Percentiles rank a stretch among this genome's conserved stretches.
phyloP scores from a whole-genome alignment of 2,888 invertebrate genomes.

The Perdita meconis region DNA sequence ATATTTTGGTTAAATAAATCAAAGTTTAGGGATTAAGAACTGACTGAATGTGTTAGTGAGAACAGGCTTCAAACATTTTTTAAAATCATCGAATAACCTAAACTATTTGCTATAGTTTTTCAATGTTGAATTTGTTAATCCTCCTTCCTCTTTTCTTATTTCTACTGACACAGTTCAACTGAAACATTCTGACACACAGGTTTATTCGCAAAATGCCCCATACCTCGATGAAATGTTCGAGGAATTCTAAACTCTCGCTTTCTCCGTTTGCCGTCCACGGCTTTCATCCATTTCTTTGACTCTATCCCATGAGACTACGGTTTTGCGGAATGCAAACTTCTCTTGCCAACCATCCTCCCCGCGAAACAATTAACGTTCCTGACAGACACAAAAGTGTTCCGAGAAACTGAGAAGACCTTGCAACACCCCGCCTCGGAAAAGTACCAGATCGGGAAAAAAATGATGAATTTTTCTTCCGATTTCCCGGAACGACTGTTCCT shows the following conservation, averaged over 20 bases:
- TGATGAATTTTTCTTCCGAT: too few relatives aligned
- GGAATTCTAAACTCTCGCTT: constrained; percentile 21
- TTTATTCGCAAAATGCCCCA: constrained; percentile 1
- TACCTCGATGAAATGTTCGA: not conserved
- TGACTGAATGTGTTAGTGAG: too few relatives aligned
- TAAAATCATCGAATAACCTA: too few relatives aligned
- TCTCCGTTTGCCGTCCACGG: not conserved
- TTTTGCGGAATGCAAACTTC: constrained; percentile 69
- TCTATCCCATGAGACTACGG: constrained; percentile 41
- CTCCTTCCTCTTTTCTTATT: not conserved
- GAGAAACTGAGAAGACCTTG: constrained; percentile 53
- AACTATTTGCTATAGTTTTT: too few relatives aligned
- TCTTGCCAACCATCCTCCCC: constrained; percentile 49
- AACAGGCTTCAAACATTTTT: too few relatives aligned
- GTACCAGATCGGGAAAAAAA: constrained; percentile 22
- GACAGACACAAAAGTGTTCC: constrained; percentile 68
- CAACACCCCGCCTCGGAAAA: constrained; percentile 27
- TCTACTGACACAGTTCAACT: too few relatives aligned
- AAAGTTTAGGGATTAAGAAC: too few relatives aligned
- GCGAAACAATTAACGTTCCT: constrained; percentile 72
- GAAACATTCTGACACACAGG: not conserved
- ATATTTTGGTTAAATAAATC: too few relatives aligned
- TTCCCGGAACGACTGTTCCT: too few relatives aligned
- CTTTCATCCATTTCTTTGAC: constrained; percentile 22
- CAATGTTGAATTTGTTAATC: too few relatives aligned